Evolutionary conservation across 1,140 invertebrate genomes (phyloP), one percentile per base, ranked within the genome.

Genomic region (Mesaphorura yosii): DNA sequence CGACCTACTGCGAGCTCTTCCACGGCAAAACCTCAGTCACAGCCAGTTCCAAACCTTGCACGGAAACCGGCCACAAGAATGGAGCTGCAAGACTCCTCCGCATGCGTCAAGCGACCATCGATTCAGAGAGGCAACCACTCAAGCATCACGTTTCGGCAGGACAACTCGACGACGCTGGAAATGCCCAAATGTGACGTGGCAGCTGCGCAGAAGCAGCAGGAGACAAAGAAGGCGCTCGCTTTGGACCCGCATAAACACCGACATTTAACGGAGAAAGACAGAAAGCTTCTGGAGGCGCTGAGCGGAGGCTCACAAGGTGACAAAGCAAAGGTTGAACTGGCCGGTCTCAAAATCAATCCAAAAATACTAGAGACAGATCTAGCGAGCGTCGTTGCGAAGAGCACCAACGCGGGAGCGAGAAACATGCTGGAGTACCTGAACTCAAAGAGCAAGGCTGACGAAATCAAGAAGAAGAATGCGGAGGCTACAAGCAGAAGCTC

Each of bases 261-360:
- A 10, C 60, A 63, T 31, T 50, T 63, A 23, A 55, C 57, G 14
- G 60, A 63, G 10, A 57, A 59, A 23, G 46, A 48, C 23, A 4
- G 29, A 15, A 4, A 10, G 19, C 10, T 48, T 5, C 19, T 48
- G 20, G 46, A 48, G 28, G 10, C 10, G 19, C 29, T 48, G 5
- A 31, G 31, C n/a, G 31, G 31, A 10, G 31, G 31, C 10, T 34
- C 31, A 10, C 10, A 34, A 10, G 10, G 10, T 34, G 10, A n/a
- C 5, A 51, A 41, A 15, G 5, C 48, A n/a, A 51, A 34, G n/a
- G n/a, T 34, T 34, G n/a, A 10, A 10, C 10, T 27, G n/a, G 26
- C 38, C 3, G 48, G 26, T 4, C 25, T 51, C 5, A 46, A 46
- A 27, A 6, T 22, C 5, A 51, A 41, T 12, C 10, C 48, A n/a